Conservation (phyloP, 2,888 invertebrate species). For the Acrobasis suavella region DNA sequence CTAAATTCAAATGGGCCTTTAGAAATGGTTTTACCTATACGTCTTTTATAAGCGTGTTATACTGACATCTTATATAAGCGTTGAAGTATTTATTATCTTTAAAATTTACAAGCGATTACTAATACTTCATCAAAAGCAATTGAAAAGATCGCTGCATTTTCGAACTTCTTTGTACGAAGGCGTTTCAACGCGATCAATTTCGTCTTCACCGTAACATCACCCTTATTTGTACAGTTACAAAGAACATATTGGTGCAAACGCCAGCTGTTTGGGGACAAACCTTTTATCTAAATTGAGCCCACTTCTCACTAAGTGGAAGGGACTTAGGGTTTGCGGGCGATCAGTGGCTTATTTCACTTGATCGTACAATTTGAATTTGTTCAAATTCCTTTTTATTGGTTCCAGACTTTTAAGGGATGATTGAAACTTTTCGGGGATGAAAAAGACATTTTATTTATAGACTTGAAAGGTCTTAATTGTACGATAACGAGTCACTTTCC, state of each 20-base stretch:
- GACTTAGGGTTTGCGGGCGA: slow-evolving; percentile 24
- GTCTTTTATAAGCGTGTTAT: no score
- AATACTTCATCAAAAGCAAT: slow-evolving; percentile 11
- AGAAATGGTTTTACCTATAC: no score
- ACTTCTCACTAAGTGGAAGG: slow-evolving; percentile 42
- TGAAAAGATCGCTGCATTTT: slow-evolving; percentile 15
- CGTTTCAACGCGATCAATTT: neutral
- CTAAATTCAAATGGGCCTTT: no score
- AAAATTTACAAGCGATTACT: neutral
- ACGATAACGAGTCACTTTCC: no score
- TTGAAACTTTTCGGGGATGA: neutral
- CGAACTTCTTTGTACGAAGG: neutral
- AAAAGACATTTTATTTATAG: no score
- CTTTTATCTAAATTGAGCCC: slow-evolving; percentile 53
- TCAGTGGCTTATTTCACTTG: slow-evolving; percentile 20
- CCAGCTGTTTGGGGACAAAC: slow-evolving; percentile 35
- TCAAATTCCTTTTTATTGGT: slow-evolving; percentile 11
- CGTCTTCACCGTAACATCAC: neutral
- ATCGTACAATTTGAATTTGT: slow-evolving; percentile 21
- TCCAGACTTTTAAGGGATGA: slow-evolving; percentile 2
- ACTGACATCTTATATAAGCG: no score
- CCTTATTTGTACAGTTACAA: neutral
- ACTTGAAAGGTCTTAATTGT: no score
- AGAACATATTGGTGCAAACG: neutral
- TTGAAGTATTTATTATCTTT: no score